Base-by-base conservation (phyloP, 2,797 vertebrate genomes). In the Octomys mimax region DNA sequence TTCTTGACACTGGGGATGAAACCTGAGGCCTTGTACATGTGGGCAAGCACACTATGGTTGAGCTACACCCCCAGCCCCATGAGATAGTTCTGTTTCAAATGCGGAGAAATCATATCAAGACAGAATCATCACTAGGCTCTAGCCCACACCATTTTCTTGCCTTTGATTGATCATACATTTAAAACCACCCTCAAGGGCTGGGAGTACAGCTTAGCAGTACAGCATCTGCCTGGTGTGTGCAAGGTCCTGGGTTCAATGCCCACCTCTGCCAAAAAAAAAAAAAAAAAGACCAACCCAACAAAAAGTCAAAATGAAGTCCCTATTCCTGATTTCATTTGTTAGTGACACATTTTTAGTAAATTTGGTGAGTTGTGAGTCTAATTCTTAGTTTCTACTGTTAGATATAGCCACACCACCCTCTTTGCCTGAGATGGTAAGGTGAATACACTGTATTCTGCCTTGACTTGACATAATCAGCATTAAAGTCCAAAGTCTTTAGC, bases 361-460 rank as follows among this genome's bases (percentile, higher is more conserved):
- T 87, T 85, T 78, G 66, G 18, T 42, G 16, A 1, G 0, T 52
- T 92, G 52, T n/a, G 57, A 95, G 39, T 91, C 26, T 95, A 70
- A 87, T 91, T 91, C 33, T 96, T 94, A 92, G 84, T 92, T 89
- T 96, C 39, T 92, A 62, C 26, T 81, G 11, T 92, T 94, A 78
- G n/a, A 19, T 28, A 21, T 82, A 70, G 61, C 75, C 80, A 81
- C 68, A 59, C n/a, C 42, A 80, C 39, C 24, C 28, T n/a, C 10
- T 91, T 91, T 87, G 59, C 42, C 24, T 68, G 26, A 18, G 5
- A 8, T 90, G 61, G 22, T 5, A 22, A 78, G 16, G 18, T 52
- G 95, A 78, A 80, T 42, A 80, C 89, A 89, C 94, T 86, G 39
- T 49, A 6, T 36, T 90, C 19, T 85, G 33, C 28, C n/a, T 88